Percentiles rank a stretch among this genome's conserved stretches.
These are phyloP conservation scores for Parelbella ahira DNA, from an alignment of 2,888 invertebrate genomes.

Conservation along the genomic window DNA sequence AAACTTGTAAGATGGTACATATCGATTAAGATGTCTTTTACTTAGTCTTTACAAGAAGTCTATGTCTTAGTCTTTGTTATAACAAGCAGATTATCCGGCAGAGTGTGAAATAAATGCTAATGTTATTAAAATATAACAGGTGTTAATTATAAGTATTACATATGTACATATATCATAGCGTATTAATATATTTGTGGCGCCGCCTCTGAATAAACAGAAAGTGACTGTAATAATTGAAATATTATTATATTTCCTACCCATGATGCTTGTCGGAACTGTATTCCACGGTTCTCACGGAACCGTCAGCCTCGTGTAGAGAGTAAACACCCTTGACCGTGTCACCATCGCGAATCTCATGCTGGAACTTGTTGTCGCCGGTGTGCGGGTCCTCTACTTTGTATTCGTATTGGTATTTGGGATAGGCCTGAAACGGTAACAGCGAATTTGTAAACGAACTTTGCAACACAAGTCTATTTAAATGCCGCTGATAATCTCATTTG, in stretches of 20 bases:
- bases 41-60: too few species aligned
- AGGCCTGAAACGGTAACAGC: slow-evolving; percentile 50
- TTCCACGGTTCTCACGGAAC: slow-evolving; percentile 81
- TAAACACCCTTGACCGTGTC: slow-evolving; percentile 84
- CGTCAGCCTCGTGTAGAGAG: slow-evolving; percentile 80
- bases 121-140: too few species aligned
- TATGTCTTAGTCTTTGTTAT: too few species aligned
- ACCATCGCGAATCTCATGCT: slow-evolving; percentile 81
- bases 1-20: too few species aligned
- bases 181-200: too few species aligned
- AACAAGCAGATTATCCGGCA: neutral
- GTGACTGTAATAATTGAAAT: too few species aligned
- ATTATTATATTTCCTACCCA: slow-evolving; percentile 63
- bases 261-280: slow-evolving; percentile 81
- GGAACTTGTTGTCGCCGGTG: slow-evolving; percentile 82
- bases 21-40: too few species aligned
- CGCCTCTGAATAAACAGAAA: too few species aligned
- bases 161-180: too few species aligned
- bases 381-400: slow-evolving; percentile 82
- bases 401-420: slow-evolving; percentile 81
- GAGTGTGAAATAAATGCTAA: too few species aligned
- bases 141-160: too few species aligned
- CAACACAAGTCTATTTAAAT: slow-evolving; percentile 40
- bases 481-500: slow-evolving; percentile 33
- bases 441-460: slow-evolving; percentile 32